Base-by-base conservation (phyloP, 2,797 vertebrate genomes). In the Mionectes olivaceus region DNA sequence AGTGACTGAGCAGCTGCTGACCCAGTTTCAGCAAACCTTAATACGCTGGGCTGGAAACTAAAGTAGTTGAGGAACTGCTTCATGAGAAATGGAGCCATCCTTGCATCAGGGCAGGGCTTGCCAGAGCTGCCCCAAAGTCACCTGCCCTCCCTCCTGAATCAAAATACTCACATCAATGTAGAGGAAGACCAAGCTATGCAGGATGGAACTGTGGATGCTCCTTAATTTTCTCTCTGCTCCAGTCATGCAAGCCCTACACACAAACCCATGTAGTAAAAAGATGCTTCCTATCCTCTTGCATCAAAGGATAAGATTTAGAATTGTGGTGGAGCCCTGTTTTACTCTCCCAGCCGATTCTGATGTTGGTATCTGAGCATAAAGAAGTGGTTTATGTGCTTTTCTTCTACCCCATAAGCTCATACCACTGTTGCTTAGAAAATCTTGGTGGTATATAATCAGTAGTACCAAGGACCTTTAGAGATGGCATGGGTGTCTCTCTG, bases 21-120 rank as follows among this genome's bases (percentile, higher is more conserved):
- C 96, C 96, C 93, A 96, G 21, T 96, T 96, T 95, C 95, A 83
- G 71, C 82, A 80, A 92, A 64, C 91, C 71, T 91, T 89, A 94
- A 89, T 94, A 91, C 25, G 1, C 78, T 46, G 32, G 92, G 82
- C 71, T 74, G 60, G 41, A 74, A 94, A 75, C 93, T 84, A 13
- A 85, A 94, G 93, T 43, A 35, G 75, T 64, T 76, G 94, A 93
- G 91, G 89, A 89, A 64, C 81, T 35, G 71, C 84, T 89, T 70
- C 10, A 1, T n/a, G 33, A 91, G 84, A 59, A 89, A 85, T 8
- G 28, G 81, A 93, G 41, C 63, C 44, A 4, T 55, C 70, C 47
- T 41, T 44, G 19, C 30, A 8, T 21, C 19, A 2, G 27, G 47
- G 44, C 55, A 65, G n/a, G 41, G 61, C 70, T 89, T 57, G 21